Percentiles rank a stretch among this genome's conserved stretches.
phyloP scores from a whole-genome alignment of 1,140 invertebrate species.

The Bathynomus jamesi region DNA sequence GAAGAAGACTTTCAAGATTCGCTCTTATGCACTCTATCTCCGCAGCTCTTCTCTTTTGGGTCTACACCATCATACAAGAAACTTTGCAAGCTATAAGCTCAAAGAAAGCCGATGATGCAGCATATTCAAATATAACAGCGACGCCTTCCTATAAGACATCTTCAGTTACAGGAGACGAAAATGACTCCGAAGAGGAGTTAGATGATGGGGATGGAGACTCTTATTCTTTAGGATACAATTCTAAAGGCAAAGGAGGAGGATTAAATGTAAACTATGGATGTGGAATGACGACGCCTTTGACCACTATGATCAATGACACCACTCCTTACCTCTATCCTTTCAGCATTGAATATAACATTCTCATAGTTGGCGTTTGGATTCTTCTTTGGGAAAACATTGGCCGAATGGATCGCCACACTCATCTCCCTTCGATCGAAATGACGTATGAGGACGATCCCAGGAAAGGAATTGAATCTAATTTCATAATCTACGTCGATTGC shows the following conservation, averaged over 20 bases:
- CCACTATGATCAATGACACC: conserved; percentile 47
- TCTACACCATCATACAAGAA: conserved; percentile 61
- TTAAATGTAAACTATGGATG: conserved; percentile 35
- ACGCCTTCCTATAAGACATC: not conserved
- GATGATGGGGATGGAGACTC: conserved; percentile 20
- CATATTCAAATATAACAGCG: not conserved
- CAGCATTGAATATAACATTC: conserved; percentile 63
- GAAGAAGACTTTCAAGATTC: conserved; percentile 54
- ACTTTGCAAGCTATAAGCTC: conserved; percentile 47
- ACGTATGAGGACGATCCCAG: conserved; percentile 37
- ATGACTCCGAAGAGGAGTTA: conserved; percentile 19
- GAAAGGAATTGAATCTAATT: conserved; percentile 33
- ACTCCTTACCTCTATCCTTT: conserved; percentile 65
- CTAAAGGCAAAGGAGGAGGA: too few relatives aligned
- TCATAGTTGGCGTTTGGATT: conserved; percentile 62
- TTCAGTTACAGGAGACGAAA: conserved; percentile 1
- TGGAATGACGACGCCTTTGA: conserved; percentile 43
- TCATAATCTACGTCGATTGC: conserved; percentile 53
- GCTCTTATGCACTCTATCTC: conserved; percentile 66
- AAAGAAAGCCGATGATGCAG: conserved; percentile 12
- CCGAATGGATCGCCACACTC: conserved; percentile 44
- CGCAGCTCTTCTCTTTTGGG: conserved; percentile 62
- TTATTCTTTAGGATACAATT: too few relatives aligned
- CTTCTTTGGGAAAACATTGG: conserved; percentile 65
- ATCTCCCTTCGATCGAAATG: conserved; percentile 35